These are phyloP conservation scores for Sparidentex hasta DNA, from an alignment of 2,797 vertebrate species.

Conservation along the genomic window DNA sequence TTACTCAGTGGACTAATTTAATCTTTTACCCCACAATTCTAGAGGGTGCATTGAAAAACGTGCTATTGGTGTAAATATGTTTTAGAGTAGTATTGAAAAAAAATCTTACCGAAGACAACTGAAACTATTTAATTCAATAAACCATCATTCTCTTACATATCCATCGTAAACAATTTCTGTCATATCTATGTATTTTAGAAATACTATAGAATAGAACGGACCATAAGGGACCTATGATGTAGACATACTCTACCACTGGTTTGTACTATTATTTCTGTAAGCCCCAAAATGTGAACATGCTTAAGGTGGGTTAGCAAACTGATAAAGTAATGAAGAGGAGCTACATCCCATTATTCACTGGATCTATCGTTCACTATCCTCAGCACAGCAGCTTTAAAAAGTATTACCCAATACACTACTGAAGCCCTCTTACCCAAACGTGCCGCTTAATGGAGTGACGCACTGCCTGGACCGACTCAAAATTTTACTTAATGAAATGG, in stretches of 20 bases:
- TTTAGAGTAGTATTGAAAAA: neutral
- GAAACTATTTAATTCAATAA: neutral
- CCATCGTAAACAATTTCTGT: neutral
- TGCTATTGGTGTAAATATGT: neutral
- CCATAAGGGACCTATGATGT: too few species aligned
- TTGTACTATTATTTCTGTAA: neutral
- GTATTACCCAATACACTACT: conserved; percentile 5
- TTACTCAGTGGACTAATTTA: neutral
- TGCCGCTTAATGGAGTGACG: conserved; percentile 67
- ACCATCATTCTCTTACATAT: neutral
- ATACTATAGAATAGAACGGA: neutral
- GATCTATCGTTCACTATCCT: neutral
- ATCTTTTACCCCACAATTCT: neutral
- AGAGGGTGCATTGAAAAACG: neutral
- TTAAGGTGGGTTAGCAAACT: neutral
- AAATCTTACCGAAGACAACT: neutral
- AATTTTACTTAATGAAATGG: conserved; percentile 88
- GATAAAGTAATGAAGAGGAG: neutral
- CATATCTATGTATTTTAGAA: neutral
- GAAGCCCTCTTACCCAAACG: conserved; percentile 77
- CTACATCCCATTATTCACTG: neutral
- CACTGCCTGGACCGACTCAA: conserved; percentile 55
- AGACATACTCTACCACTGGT: neutral
- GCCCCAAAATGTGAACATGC: neutral
- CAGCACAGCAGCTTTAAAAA: neutral